These are phyloP conservation scores for Phorcus lineatus DNA, from an alignment of 2,888 invertebrate species.

Conservation along the genomic window DNA sequence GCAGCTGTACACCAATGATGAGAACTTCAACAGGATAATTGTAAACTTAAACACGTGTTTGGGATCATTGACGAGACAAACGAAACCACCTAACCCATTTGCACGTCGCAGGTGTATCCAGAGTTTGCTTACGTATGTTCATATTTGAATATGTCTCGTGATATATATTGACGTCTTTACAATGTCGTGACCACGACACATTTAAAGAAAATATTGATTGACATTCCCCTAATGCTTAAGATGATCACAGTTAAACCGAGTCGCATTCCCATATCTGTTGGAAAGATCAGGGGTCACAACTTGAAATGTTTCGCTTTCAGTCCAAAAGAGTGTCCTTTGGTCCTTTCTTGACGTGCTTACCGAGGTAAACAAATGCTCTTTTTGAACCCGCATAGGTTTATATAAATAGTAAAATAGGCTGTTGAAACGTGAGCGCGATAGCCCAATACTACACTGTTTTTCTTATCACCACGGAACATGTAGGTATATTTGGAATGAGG, in stretches of 20 bases:
- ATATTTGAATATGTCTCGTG: not conserved
- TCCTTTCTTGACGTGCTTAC: not conserved
- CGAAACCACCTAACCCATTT: not conserved
- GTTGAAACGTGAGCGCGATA: no score
- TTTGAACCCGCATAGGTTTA: conserved; percentile 13
- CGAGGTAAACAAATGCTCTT: conserved; percentile 10
- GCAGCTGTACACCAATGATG: not conserved
- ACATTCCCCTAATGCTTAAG: not conserved
- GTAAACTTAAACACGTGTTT: not conserved
- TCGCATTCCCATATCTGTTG: not conserved
- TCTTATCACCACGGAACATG: no score
- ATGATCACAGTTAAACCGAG: not conserved
- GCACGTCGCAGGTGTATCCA: not conserved
- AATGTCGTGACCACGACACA: not conserved
- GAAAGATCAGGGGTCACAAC: not conserved
- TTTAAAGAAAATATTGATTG: conserved; percentile 1
- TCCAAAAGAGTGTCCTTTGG: not conserved
- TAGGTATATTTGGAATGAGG: no score
- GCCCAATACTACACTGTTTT: no score
- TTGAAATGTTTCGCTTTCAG: not conserved
- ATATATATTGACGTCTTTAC: not conserved
- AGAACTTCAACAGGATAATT: not conserved
- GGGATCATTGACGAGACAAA: not conserved
- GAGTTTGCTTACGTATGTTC: not conserved
- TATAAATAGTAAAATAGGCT: not conserved